Conservation (phyloP, 2,888 invertebrate species). For the Noctua fimbriata region DNA sequence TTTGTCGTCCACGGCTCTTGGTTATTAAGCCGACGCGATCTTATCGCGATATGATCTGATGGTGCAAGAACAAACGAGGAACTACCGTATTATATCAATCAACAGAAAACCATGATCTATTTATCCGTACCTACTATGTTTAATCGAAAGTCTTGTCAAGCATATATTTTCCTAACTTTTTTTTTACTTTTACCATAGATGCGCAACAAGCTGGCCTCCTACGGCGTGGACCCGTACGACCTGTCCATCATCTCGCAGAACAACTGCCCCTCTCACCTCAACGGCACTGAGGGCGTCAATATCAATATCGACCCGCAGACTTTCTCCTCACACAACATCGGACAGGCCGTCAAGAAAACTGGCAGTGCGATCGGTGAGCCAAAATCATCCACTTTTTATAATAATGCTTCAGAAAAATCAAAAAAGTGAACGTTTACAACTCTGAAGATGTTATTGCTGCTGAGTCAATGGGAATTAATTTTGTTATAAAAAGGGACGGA, state of each 20-base stretch:
- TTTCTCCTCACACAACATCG: conserved; percentile 93
- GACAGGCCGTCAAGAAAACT: conserved; percentile 92
- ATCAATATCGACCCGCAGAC: conserved; percentile 94
- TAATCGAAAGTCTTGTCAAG: not conserved
- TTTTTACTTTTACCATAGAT: conserved; percentile 81
- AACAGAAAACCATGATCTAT: conserved; percentile 19
- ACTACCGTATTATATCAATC: not conserved
- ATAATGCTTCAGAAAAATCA: not conserved
- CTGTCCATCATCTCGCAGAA: conserved; percentile 93
- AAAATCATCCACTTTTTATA: not conserved
- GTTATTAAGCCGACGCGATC: not conserved
- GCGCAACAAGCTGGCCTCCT: conserved; percentile 91
- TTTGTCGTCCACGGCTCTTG: not conserved
- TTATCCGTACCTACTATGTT: not conserved
- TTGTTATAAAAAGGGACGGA: not conserved
- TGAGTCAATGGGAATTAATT: not conserved
- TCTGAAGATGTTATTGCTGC: not conserved
- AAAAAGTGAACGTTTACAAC: not conserved
- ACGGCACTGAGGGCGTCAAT: conserved; percentile 89
- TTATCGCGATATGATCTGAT: not conserved
- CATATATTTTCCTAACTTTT: not conserved
- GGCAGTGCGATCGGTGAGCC: conserved; percentile 92
- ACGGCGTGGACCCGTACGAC: conserved; percentile 94
- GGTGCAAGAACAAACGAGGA: conserved; percentile 14
- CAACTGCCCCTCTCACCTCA: conserved; percentile 92